These are phyloP conservation scores for Rhea americana DNA, from an alignment of 2,113 vertebrate species.

Conservation along the genomic window DNA sequence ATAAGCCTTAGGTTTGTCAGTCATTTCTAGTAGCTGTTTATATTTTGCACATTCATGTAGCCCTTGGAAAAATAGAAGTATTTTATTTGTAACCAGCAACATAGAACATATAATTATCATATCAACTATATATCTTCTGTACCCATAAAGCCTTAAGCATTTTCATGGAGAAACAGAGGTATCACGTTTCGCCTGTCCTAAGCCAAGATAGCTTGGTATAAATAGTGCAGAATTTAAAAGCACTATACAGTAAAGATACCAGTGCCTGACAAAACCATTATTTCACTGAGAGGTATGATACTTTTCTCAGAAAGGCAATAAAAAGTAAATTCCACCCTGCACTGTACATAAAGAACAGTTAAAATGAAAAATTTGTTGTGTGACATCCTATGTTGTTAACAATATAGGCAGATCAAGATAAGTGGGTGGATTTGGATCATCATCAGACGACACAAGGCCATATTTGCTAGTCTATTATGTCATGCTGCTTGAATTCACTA, in stretches of 20 bases:
- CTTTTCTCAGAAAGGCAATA: conserved; percentile 56
- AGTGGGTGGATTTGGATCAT: conserved; percentile 66
- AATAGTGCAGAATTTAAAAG: conserved; percentile 71
- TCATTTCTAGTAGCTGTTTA: background rate
- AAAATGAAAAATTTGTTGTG: conserved; percentile 55
- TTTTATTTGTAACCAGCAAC: conserved; percentile 5
- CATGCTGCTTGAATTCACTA: conserved; percentile 65
- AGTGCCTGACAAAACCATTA: conserved; percentile 71
- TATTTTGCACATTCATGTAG: background rate
- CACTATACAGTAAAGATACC: conserved; percentile 69
- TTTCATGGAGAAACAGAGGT: conserved; percentile 17
- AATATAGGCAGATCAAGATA: conserved; percentile 70
- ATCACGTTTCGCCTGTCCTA: conserved; percentile 63
- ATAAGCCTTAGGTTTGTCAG: background rate
- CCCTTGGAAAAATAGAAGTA: background rate
- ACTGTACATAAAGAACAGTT: conserved; percentile 64
- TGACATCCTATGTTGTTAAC: conserved; percentile 63
- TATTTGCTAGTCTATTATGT: conserved; percentile 65
- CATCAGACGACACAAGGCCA: conserved; percentile 67
- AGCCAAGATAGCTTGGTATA: conserved; percentile 43
- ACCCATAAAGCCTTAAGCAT: conserved; percentile 8
- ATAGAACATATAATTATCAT: background rate
- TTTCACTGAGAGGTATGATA: conserved; percentile 70
- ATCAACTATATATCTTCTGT: background rate
- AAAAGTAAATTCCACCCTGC: conserved; percentile 61